These are phyloP conservation scores for Exocentrus adspersus DNA, from an alignment of 2,888 invertebrate species.

Conservation along the genomic window DNA sequence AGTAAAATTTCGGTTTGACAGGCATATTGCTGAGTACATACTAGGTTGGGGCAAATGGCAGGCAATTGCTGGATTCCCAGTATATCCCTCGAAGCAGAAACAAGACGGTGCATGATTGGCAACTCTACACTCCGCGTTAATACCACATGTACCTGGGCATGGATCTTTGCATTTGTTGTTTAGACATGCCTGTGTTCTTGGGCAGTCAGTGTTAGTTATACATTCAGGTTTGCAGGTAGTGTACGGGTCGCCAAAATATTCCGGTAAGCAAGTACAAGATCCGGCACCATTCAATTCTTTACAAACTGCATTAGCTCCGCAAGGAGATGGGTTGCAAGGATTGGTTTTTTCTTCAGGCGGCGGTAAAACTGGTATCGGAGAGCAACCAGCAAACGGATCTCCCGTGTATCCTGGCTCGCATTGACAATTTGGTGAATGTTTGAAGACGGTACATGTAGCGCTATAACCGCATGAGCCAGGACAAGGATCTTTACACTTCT, in stretches of 20 bases:
- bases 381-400: conserved; percentile 85
- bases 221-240: conserved; percentile 88
- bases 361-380: conserved; percentile 42
- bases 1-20: not conserved
- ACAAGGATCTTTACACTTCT: conserved; percentile 85
- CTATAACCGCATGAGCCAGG: conserved; percentile 84
- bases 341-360: conserved; percentile 72
- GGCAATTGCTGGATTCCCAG: conserved; percentile 75
- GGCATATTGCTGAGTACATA: conserved; percentile 56
- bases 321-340: conserved; percentile 88
- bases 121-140: conserved; percentile 82
- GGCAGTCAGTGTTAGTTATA: conserved; percentile 84
- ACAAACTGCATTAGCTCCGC: conserved; percentile 86
- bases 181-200: conserved; percentile 79
- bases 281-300: conserved; percentile 85
- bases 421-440: conserved; percentile 85
- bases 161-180: conserved; percentile 88
- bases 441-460: conserved; percentile 81
- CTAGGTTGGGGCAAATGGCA: conserved; percentile 60
- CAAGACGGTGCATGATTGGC: conserved; percentile 86
- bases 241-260: conserved; percentile 89
- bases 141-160: conserved; percentile 83
- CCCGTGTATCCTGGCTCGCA: conserved; percentile 84
- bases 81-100: conserved; percentile 79
- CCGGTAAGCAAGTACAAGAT: conserved; percentile 82